Base-by-base conservation (phyloP, 2,888 invertebrate genomes). In the Amiota communis region DNA sequence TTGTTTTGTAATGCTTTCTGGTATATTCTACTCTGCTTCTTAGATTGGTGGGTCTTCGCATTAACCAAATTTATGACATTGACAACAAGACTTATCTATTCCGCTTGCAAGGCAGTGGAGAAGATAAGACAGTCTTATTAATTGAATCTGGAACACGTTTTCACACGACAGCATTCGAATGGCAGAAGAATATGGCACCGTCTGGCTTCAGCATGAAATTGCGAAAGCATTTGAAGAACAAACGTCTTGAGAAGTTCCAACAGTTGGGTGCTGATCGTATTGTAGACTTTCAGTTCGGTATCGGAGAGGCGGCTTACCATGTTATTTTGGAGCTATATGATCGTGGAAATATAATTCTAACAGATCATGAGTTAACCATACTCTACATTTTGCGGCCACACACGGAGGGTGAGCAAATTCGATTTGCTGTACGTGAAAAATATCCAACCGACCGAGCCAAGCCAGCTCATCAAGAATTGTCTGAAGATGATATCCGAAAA, bases 191-290 rank as follows among this genome's bases (percentile, higher is more conserved):
- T 92, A 92, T 94, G 57, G 96, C 95, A 8, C 98, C 97, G 0
- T 98, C 97, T 0, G 97, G 98, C 1, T 99, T 99, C 88, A 96
- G 97, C 77, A 99, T 99, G 99, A 99, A 99, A 92, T 91, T 99
- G 88, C 92, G 99, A 70, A 99, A 99, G 90, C 99, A 99, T 90
- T 91, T 99, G 59, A 96, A 96, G 87, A 98, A 98, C 89, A 97
- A 98, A 88, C 93, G 99, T 4, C 90, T 99, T 2, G 98, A 98
- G 90, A 92, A 91, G 67, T 91, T 98, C 0, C 91, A 90, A 2
- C 98, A 99, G 90, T 89, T 99, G 0, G 99, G 99, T 1, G 92
- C 94, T 8, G 99, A 99, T 90, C 93, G 99, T 87, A 95, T 99
- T 67, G 93, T 99, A 13, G 96, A 98, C 90, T 90, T 99, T 68